Evolutionary conservation across 2,797 vertebrate species (phyloP).

Genomic region (Sebastes reedi): DNA sequence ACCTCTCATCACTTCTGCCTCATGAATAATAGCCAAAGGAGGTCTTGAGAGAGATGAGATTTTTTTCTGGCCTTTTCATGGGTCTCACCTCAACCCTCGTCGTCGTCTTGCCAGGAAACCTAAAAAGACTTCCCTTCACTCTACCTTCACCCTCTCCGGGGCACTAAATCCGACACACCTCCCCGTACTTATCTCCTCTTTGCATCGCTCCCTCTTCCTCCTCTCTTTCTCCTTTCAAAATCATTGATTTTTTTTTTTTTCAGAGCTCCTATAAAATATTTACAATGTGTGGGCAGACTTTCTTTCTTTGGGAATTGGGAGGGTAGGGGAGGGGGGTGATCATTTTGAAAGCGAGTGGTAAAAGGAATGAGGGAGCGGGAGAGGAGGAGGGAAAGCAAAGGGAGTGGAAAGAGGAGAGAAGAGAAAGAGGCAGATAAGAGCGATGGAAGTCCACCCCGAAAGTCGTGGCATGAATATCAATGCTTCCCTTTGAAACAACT

Average conservation of each 20-base stretch:
- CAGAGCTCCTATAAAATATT: constrained; percentile 82
- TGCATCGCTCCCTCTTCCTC: constrained; percentile 41
- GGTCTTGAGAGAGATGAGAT: constrained; percentile 32
- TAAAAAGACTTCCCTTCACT: constrained; percentile 42
- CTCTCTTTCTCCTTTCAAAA: constrained; percentile 66
- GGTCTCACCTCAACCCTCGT: constrained; percentile 28
- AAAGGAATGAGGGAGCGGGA: constrained; percentile 51
- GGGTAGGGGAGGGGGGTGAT: constrained; percentile 44
- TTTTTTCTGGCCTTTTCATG: constrained; percentile 55
- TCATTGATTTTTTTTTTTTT: constrained; percentile 74
- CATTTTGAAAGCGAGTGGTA: constrained; percentile 74
- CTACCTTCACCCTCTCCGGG: constrained; percentile 19
- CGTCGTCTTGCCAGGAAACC: constrained; percentile 39
- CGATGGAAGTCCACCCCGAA: constrained; percentile 54
- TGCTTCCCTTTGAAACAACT: constrained; percentile 68
- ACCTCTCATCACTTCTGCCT: constrained; percentile 18
- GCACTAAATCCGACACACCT: constrained; percentile 27
- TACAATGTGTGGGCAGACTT: constrained; percentile 78
- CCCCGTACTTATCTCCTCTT: constrained; percentile 47
- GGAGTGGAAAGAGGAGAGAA: constrained; percentile 20
- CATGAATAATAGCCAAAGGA: constrained; percentile 54
- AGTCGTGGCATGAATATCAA: constrained; percentile 73
- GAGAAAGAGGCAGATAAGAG: constrained; percentile 66
- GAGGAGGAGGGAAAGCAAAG: constrained; percentile 18
- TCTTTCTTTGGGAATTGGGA: constrained; percentile 74